Percentiles rank a stretch among this genome's conserved stretches.
Evolutionary conservation across 53 echinoderm and acorn worm species (phyloP).

Genomic region (Henricia sp.): DNA sequence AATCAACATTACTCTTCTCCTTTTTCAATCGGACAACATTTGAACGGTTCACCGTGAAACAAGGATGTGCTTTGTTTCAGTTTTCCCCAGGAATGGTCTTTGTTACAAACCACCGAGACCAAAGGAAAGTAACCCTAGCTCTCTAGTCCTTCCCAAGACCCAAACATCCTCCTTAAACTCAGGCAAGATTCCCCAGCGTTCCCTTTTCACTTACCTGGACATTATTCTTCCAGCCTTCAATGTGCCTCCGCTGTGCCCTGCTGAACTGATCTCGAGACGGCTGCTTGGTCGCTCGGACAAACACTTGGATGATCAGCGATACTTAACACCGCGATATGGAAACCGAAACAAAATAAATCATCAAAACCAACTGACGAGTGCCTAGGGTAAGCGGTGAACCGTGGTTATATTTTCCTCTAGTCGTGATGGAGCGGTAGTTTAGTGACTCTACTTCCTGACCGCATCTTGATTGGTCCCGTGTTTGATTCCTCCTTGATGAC

Average conservation of each 20-base stretch:
- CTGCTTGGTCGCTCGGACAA: constrained; percentile 91
- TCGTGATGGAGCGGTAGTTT: neutral
- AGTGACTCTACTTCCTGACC: neutral
- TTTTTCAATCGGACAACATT: no score
- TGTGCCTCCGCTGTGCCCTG: constrained; percentile 90
- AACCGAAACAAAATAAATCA: constrained; percentile 30
- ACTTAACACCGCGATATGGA: constrained; percentile 60
- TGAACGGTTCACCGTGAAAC: no score
- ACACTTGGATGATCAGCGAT: constrained; percentile 90
- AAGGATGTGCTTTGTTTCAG: no score
- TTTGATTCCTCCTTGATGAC: neutral
- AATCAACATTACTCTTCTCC: no score
- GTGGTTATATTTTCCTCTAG: constrained; percentile 21
- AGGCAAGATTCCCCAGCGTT: no score
- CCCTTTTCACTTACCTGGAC: constrained; percentile 89
- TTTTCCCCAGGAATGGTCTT: no score
- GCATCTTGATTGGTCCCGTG: constrained; percentile 8
- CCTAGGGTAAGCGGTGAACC: neutral
- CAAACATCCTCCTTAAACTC: no score
- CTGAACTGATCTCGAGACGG: constrained; percentile 92
- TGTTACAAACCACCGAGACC: no score
- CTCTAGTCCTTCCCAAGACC: no score
- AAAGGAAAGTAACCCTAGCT: no score
- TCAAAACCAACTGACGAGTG: constrained; percentile 20
- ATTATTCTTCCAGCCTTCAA: constrained; percentile 83